Base-by-base conservation (phyloP, 2,797 vertebrate genomes). In the Aulostomus chinensis region DNA sequence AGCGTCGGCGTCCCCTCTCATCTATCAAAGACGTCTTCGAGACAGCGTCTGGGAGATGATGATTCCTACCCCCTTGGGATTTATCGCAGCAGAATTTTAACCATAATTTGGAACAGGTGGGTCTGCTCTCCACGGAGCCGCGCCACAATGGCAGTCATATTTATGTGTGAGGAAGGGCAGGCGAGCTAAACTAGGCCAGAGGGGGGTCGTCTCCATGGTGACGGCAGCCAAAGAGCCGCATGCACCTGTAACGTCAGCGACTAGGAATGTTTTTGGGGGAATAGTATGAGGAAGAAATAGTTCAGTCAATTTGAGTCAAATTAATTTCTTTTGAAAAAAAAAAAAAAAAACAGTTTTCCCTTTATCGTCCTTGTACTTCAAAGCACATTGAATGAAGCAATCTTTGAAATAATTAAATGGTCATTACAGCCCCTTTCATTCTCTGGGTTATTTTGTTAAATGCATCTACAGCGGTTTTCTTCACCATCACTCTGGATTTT, bases 131-230 rank as follows among this genome's bases (percentile, higher is more conserved):
- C 15, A 40, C 1, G 17, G 37, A 76, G 52, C 28, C 4, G 38
- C 32, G 50, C 34, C 34, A 57, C 38, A 58, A 47, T 37, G 29
- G 61, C 7, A 10, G 35, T 55, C 40, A 34, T 65, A 62, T 71
- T 73, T 33, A 64, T 38, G 46, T 57, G 58, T 34, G 20, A 5
- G 13, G 21, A 13, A 65, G 73, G 41, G 65, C 61, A 70, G 43
- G 46, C 24, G 7, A 75, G 67, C 52, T 65, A 81, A 84, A 81
- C 54, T 79, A 72, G 81, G 70, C 39, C 68, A 73, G 53, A 35
- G 42, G 69, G 60, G 58, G 65, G 68, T 71, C 62, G 58, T 79
- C 66, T 46, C 80, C 73, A 79, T 78, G 68, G 79, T 29, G 67
- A 84, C 76, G 49, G 49, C 48, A 75, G 75, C 37, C 24, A 53